phyloP scores from a whole-genome alignment of 2,797 vertebrate species.

The Dallia pectoralis region DNA sequence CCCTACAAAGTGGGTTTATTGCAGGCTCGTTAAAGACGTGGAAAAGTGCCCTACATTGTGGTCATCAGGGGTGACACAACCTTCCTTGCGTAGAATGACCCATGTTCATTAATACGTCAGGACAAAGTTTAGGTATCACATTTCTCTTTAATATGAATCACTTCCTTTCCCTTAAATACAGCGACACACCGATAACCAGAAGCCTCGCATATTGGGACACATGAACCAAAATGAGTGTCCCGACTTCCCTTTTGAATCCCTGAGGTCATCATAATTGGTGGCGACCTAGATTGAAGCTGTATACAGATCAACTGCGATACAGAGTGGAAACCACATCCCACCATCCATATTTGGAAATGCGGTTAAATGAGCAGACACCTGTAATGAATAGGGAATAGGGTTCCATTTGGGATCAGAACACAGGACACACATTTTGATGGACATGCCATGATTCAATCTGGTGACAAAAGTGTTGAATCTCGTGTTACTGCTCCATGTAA shows the following conservation, averaged over 20 bases:
- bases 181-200: not conserved
- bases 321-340: not conserved
- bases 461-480: not conserved
- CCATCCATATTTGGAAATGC: not conserved
- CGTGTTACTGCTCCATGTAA: not conserved
- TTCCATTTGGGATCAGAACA: not conserved
- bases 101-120: not conserved
- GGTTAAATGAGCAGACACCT: not conserved
- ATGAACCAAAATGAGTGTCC: not conserved
- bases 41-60: not conserved
- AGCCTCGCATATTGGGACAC: not conserved
- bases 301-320: not conserved
- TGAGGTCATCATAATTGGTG: not conserved
- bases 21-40: not conserved
- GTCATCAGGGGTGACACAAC: not conserved
- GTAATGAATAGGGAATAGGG: not conserved
- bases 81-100: not conserved
- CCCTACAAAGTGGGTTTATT: too few relatives aligned
- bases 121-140: conserved; percentile 6
- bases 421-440: not conserved
- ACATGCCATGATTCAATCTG: not conserved
- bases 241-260: not conserved
- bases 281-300: not conserved
- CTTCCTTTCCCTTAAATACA: conserved; percentile 8
- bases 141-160: conserved; percentile 43